Base-by-base conservation (phyloP, 2,888 invertebrate species). In the Hyposoter dolosus region DNA sequence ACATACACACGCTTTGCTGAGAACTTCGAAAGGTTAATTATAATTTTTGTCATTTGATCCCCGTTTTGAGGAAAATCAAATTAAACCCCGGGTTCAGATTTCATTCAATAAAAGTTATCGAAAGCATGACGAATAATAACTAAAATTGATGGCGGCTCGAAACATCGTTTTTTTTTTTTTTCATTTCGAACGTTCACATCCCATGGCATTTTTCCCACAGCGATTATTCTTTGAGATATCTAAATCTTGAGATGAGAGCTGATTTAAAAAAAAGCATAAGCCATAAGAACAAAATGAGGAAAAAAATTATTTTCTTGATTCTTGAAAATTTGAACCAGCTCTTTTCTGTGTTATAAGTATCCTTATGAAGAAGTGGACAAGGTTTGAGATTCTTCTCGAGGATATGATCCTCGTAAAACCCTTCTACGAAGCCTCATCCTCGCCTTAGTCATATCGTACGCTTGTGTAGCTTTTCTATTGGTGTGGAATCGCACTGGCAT, bases 351-450 rank as follows among this genome's bases (percentile, higher is more conserved):
- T 72, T 86, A 80, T 86, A 80, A 82, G 84, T 82, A 84, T 84
- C 69, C 82, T 84, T 86, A 86, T 86, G 86, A 86, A 86, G 74
- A 86, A 86, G 84, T 82, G 82, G 83, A 86, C 86, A 79, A 78
- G 84, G 75, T 82, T 86, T 86, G 84, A 86, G 86, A 86, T 86
- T 75, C 83, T 79, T 78, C 56, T 50, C 32, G 84, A 79, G 86
- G 84, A 86, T 86, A 86, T 86, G 83, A 84, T 84, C 65, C 86
- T 86, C 86, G 86, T 86, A 86, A 86, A 86, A 86, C 71, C 74
- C 81, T 86, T 86, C 83, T 78, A 66, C 86, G 86, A 86, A 83
- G 77, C 74, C 74, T 74, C 85, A 56, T 78, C 43, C 43, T 50
- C 47, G 23, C 79, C 71, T 63, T 56, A 65, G 68, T 82, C 84